These are phyloP conservation scores for Delichon dasypus DNA, from an alignment of 2,797 vertebrate species.

Conservation along the genomic window DNA sequence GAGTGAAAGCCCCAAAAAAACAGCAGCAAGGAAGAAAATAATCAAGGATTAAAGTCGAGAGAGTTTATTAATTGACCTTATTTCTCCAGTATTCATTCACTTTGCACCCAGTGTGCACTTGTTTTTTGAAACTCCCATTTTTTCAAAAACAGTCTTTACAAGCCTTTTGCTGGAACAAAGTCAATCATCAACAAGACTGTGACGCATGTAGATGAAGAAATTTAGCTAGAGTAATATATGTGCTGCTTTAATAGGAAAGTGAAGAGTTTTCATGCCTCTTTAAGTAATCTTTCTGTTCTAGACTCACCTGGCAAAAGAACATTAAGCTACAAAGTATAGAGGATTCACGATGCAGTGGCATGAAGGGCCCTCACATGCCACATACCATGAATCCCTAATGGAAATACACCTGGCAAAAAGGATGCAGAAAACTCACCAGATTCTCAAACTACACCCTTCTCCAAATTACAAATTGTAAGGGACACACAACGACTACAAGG, in stretches of 20 bases:
- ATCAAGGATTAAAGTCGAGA: rapidly evolving
- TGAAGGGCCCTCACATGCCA: background rate
- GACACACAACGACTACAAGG: background rate
- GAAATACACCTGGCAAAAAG: background rate
- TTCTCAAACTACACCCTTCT: background rate
- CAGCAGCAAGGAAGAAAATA: background rate
- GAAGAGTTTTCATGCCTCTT: background rate
- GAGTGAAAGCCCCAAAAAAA: background rate
- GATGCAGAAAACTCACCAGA: background rate
- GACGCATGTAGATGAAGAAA: background rate
- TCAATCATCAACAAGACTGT: background rate
- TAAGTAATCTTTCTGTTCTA: background rate
- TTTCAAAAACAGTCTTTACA: background rate
- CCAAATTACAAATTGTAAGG: background rate
- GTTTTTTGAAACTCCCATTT: background rate
- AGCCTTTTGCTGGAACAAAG: background rate
- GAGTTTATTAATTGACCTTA: background rate
- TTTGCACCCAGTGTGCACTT: background rate
- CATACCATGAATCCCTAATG: background rate
- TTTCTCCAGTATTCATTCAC: background rate
- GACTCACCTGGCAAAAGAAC: background rate
- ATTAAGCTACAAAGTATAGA: background rate
- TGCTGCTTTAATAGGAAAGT: background rate
- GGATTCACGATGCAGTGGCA: background rate
- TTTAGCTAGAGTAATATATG: background rate